Conservation (phyloP, 2,113 vertebrate genomes). For the Pipa parva region DNA sequence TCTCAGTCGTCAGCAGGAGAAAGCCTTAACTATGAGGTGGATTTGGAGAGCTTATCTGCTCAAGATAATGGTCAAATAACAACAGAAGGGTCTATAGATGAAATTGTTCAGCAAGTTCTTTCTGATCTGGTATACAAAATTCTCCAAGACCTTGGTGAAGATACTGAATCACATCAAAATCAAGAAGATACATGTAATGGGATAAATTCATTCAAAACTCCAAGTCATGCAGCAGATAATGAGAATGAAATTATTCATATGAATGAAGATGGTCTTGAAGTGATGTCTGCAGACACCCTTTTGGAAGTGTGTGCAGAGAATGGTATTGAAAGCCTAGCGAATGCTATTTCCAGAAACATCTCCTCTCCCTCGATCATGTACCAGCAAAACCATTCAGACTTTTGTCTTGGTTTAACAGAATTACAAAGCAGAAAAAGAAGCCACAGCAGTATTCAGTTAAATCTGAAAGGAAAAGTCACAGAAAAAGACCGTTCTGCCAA, state of each 20-base stretch:
- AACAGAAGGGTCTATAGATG: constrained; percentile 66
- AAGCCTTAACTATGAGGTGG: constrained; percentile 84
- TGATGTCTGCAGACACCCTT: constrained; percentile 53
- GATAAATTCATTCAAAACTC: constrained; percentile 45
- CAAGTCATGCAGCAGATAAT: constrained; percentile 32
- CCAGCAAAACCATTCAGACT: constrained; percentile 66
- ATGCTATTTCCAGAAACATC: constrained; percentile 86
- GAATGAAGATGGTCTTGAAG: constrained; percentile 52
- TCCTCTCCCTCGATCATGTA: constrained; percentile 87
- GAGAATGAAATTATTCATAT: constrained; percentile 54
- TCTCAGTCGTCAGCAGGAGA: constrained; percentile 85
- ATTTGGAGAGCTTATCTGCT: constrained; percentile 63
- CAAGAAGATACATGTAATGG: constrained; percentile 63
- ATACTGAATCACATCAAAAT: constrained; percentile 59
- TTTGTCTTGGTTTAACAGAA: constrained; percentile 61
- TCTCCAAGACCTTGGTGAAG: constrained; percentile 68
- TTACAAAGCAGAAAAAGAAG: constrained; percentile 77
- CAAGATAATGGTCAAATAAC: constrained; percentile 64
- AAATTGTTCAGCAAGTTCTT: constrained; percentile 76
- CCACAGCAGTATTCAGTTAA: constrained; percentile 92
- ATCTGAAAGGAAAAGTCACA: constrained; percentile 84
- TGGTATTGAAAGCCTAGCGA: constrained; percentile 65
- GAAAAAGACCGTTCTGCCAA: constrained; percentile 82
- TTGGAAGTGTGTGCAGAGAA: constrained; percentile 59
- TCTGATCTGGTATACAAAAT: constrained; percentile 82